A percentile compares a stretch with the other conserved stretches of the same genome.
phyloP scores from a whole-genome alignment of 2,888 invertebrate genomes.

The Metacarcinus magister region DNA sequence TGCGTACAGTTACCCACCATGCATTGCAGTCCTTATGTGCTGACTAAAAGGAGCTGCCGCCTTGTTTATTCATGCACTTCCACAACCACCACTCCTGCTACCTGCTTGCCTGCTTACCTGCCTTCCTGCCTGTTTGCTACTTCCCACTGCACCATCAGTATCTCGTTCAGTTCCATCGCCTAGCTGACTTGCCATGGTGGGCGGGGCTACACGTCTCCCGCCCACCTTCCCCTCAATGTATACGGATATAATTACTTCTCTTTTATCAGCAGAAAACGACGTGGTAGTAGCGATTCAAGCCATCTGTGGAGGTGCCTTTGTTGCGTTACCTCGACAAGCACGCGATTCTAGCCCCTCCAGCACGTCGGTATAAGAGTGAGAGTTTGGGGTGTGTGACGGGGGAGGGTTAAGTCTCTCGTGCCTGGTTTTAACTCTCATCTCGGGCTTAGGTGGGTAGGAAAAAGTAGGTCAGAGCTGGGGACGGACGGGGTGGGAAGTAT shows the following conservation, averaged over 20 bases:
- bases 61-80: neutral
- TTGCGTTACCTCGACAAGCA: neutral
- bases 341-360: neutral
- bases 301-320: slow-evolving; percentile 45
- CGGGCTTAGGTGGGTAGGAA: slow-evolving; percentile 67
- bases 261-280: slow-evolving; percentile 31
- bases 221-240: neutral
- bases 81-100: neutral
- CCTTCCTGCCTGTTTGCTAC: neutral
- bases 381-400: neutral
- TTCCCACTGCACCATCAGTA: neutral
- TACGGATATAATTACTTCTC: slow-evolving; percentile 5
- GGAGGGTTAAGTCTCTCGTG: slow-evolving; percentile 55
- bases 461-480: slow-evolving; percentile 62
- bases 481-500: neutral
- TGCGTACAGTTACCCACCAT: neutral
- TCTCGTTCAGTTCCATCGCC: neutral
- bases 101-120: neutral
- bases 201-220: neutral
- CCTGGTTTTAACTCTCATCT: slow-evolving; percentile 67
- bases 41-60: neutral
- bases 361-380: neutral
- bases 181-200: neutral
- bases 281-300: neutral
- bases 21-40: neutral